These are phyloP conservation scores for Harpegnathos saltator DNA, from an alignment of 1,140 invertebrate genomes.

Conservation along the genomic window DNA sequence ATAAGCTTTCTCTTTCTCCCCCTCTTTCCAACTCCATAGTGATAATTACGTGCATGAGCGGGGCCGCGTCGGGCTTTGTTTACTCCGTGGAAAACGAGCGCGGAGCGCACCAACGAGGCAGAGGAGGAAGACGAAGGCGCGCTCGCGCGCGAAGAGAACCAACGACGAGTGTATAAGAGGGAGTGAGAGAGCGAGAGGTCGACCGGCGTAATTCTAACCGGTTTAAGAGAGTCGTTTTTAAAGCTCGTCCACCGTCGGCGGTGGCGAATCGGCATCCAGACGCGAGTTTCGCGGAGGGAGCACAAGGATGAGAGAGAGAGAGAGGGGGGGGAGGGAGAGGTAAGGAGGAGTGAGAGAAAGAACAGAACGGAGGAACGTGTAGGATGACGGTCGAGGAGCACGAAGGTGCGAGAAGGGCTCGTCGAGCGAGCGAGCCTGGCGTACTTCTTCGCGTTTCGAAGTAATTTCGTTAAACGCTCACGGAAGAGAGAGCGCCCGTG, in stretches of 20 bases:
- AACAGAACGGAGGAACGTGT: slow-evolving; percentile 6
- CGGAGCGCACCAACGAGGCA: neutral
- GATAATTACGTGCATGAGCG: slow-evolving; percentile 65
- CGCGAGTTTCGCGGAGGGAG: neutral
- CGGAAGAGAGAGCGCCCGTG: slow-evolving; percentile 44
- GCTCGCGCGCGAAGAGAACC: neutral
- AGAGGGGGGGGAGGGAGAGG: neutral
- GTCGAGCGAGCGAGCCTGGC: slow-evolving; percentile 6
- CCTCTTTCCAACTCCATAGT: slow-evolving; percentile 2
- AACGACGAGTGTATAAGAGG: neutral
- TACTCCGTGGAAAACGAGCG: slow-evolving; percentile 47
- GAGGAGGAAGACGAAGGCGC: slow-evolving; percentile 6
- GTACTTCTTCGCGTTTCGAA: slow-evolving; percentile 74
- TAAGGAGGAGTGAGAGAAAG: slow-evolving; percentile 2
- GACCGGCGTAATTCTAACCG: slow-evolving; percentile 66
- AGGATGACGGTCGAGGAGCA: slow-evolving; percentile 23
- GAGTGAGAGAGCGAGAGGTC: neutral
- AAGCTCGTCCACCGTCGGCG: slow-evolving; percentile 61
- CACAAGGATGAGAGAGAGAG: neutral
- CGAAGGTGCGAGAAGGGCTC: neutral
- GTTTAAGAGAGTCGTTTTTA: slow-evolving; percentile 74
- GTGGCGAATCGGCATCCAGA: slow-evolving; percentile 37
- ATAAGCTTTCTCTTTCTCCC: slow-evolving; percentile 45
- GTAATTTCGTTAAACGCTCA: slow-evolving; percentile 74
- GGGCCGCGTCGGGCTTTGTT: slow-evolving; percentile 53